Conservation (phyloP, 2,113 vertebrate genomes). For the Psittacus erithacus region DNA sequence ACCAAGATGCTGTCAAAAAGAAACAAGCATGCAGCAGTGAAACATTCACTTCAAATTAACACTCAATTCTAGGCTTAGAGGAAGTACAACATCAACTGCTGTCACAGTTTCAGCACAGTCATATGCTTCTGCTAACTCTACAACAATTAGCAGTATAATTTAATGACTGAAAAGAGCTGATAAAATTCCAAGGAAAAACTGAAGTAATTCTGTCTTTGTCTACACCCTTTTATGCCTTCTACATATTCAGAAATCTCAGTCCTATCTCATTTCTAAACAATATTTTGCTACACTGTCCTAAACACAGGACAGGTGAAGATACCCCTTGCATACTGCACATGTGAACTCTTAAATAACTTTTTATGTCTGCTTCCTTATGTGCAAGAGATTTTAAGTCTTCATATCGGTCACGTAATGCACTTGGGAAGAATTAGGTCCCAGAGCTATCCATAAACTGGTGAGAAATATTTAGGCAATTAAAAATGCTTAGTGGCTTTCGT, state of each 20-base stretch:
- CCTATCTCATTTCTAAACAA: background rate
- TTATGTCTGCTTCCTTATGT: background rate
- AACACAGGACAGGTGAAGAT: background rate
- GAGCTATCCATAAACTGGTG: background rate
- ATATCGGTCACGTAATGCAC: background rate
- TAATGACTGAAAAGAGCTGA: background rate
- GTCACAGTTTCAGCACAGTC: background rate
- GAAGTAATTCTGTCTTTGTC: background rate
- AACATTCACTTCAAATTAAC: background rate
- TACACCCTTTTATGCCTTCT: background rate
- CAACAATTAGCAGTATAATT: background rate
- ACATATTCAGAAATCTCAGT: background rate
- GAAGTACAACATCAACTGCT: background rate
- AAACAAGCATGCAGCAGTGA: background rate
- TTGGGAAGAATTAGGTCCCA: background rate
- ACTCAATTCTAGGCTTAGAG: background rate
- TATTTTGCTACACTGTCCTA: background rate
- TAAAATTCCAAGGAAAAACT: background rate
- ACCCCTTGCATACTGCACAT: background rate
- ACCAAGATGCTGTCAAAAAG: constrained; percentile 84
- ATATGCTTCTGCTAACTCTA: background rate
- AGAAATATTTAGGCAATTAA: background rate
- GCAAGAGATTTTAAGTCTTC: background rate
- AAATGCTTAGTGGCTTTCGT: background rate
- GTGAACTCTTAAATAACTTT: background rate